phyloP scores from a whole-genome alignment of 1,140 invertebrate genomes.

The Agrypnia vestita region DNA sequence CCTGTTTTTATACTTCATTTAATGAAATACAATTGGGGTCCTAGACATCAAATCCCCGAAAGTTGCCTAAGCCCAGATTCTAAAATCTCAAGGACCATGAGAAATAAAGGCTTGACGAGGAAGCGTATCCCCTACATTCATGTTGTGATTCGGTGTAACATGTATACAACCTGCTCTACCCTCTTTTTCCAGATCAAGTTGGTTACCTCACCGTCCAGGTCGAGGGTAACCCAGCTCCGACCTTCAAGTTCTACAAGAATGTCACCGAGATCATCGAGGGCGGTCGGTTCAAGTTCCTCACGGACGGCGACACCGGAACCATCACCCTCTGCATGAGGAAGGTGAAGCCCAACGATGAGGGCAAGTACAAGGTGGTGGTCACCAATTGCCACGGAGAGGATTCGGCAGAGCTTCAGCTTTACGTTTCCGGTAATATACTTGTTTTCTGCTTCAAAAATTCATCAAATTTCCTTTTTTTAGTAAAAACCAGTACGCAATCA shows the following conservation, averaged over 20 bases:
- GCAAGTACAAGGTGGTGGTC: slow-evolving; percentile 94
- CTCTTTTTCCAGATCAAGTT: slow-evolving; percentile 81
- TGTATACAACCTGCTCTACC: too few species aligned
- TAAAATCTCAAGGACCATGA: too few species aligned
- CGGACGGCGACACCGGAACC: slow-evolving; percentile 90
- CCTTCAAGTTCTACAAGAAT: slow-evolving; percentile 96
- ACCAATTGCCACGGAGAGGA: slow-evolving; percentile 96
- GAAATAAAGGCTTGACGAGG: too few species aligned
- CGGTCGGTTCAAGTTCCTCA: slow-evolving; percentile 92
- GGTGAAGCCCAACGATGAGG: slow-evolving; percentile 97
- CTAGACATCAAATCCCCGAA: too few species aligned
- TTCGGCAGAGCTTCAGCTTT: slow-evolving; percentile 94
- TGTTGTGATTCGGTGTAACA: too few species aligned
- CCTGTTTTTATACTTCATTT: too few species aligned
- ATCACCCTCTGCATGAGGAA: slow-evolving; percentile 96
- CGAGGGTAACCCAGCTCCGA: slow-evolving; percentile 93
- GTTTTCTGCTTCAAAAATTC: slow-evolving; percentile 33
- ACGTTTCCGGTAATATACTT: slow-evolving; percentile 90
- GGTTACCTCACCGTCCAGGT: slow-evolving; percentile 91
- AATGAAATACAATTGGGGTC: too few species aligned
- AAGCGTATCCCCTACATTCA: too few species aligned
- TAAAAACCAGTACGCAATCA: too few species aligned
- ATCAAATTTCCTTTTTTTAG: too few species aligned
- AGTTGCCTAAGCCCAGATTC: too few species aligned
- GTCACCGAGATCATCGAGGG: slow-evolving; percentile 93